Base-by-base conservation (phyloP, 2,888 invertebrate species). In the Minunthozetes semirufus region DNA sequence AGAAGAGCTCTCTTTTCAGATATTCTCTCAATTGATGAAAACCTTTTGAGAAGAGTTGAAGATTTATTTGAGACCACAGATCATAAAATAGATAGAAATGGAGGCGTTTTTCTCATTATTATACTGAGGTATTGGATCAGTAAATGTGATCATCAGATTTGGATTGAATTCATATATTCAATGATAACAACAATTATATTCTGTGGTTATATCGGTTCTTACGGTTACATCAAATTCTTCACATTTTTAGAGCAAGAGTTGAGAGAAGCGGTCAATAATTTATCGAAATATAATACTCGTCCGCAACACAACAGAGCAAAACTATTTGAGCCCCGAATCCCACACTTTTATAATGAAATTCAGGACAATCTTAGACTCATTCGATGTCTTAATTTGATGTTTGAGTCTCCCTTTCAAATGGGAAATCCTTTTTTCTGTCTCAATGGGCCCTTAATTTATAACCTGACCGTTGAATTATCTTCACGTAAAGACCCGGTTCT, bases 361-460 rank as follows among this genome's bases (percentile, higher is more conserved):
- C 75, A 75, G 25, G 25, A 25, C 17, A 56, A 59, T 72, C 19
- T 75, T 4, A 46, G 22, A 48, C 17, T 25, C 6, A 56, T 75
- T 17, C 22, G n/a, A 22, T 71, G 29, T 27, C n/a, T 75, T 17
- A 33, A 27, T 38, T 8, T 29, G 8, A 17, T 75, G n/a, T 59
- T 75, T 19, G 53, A 56, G 19, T 13, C 9, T 3, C 50, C 74
- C 11, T 38, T 72, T 11, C 22, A 27, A 25, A 75, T 71, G 42
- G 71, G 38, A 29, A 42, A 46, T 11, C 68, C 68, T 22, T 68
- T 33, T 29, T 72, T 50, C 27, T 61, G 61, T 61, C 53, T 78
- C 6, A 75, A 72, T 25, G 78, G 78, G 15, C 73, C 76, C 6
- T 59, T 78, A 38, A n/a, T 78, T 9, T 78, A 78, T 66, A 78